Evolutionary conservation across 2,797 vertebrate species (phyloP), one percentile per base, ranked within the genome.

Genomic region (Cheirogaleus major): DNA sequence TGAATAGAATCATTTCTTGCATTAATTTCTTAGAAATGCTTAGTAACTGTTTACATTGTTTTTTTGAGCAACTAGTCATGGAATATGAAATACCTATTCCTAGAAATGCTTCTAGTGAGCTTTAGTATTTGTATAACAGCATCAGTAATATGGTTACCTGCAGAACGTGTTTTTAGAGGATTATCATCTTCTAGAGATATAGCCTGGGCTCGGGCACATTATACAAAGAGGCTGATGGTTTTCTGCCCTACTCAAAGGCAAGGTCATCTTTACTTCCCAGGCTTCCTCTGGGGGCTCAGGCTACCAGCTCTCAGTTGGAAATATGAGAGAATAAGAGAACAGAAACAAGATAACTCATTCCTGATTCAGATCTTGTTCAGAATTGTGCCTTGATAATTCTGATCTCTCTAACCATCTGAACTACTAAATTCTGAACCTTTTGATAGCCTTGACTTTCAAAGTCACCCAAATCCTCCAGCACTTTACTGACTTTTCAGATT

Each of bases 11-110:
- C 25, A 88, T 86, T 82, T 79, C 65, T 18, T 43, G 12, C 15
- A 61, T 84, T 91, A 86, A 69, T 91, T 93, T 95, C 73, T 78
- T 80, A 73, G 48, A 97, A 96, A 94, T 72, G 52, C 14, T 82
- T 81, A 52, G 65, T 69, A 76, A 81, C 79, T 94, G 7, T 78
- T 94, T 59, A 65, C 18, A n/a, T 52, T 65, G 17, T 50, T 75
- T 91, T 91, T 50, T 76, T 79, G 10, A 95, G 78, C 95, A 86
- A 76, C 38, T 43, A 70, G 41, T 14, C 43, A 43, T 70, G 18
- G 41, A 84, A 59, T 88, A 61, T 87, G 70, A 95, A 94, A 50
- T 80, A 73, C 17, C 55, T 92, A 41, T 76, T 95, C 61, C 89
- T 94, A 79, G 82, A 97, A 96, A 89, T 83, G 43, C 55, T 92